Percentiles rank a stretch among this genome's conserved stretches.
Conservation (phyloP, 2,113 vertebrate genomes). For the Pristiophorus japonicus region DNA sequence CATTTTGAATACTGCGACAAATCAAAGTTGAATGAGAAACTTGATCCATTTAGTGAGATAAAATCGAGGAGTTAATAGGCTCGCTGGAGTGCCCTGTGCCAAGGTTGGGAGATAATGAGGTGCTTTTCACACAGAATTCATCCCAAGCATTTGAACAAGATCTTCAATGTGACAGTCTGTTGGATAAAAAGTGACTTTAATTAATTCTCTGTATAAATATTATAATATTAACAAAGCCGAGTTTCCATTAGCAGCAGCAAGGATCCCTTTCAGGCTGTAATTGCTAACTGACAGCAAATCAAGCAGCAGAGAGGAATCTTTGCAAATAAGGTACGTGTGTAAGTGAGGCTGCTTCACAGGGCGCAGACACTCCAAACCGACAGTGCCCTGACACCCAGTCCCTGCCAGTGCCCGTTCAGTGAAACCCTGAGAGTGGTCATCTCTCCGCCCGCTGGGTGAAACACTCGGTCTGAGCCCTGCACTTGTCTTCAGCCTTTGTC, state of each 20-base stretch:
- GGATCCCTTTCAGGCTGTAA: background rate
- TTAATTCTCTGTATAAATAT: conserved; percentile 31
- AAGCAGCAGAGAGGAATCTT: background rate
- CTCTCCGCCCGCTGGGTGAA: background rate
- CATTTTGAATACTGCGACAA: background rate
- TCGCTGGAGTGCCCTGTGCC: background rate
- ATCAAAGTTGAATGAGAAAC: conserved; percentile 27
- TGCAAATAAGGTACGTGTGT: background rate
- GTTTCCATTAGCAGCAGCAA: background rate
- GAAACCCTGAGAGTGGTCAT: background rate
- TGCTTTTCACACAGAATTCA: conserved; percentile 21
- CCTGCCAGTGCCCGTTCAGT: background rate
- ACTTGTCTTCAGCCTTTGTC: background rate
- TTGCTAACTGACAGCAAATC: background rate
- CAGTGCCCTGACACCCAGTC: background rate
- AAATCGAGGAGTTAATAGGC: conserved; percentile 27
- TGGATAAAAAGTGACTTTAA: conserved; percentile 28
- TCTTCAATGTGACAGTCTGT: conserved; percentile 7
- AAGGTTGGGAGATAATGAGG: conserved; percentile 6
- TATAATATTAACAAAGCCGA: conserved; percentile 27
- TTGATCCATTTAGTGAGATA: conserved; percentile 30
- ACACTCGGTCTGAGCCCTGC: too few species aligned
- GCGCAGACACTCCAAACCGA: background rate
- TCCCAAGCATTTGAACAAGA: conserved; percentile 25
- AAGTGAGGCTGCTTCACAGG: background rate